These are phyloP conservation scores for Pogonophryne albipinna DNA, from an alignment of 2,797 vertebrate genomes.

Conservation along the genomic window DNA sequence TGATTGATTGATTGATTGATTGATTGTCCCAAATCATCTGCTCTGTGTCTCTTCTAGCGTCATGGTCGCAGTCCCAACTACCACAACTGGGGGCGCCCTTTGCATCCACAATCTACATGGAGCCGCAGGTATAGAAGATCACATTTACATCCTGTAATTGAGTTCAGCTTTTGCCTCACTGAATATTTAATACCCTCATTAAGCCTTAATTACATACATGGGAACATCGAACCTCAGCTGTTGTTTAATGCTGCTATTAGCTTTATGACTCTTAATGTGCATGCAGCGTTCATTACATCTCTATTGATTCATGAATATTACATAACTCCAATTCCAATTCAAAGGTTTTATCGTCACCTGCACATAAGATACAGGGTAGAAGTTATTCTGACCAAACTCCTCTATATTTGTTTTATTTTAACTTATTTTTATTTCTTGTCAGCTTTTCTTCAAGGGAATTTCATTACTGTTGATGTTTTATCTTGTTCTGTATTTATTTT, in stretches of 20 bases:
- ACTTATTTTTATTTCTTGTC: too few relatives aligned
- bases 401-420: too few relatives aligned
- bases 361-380: too few relatives aligned
- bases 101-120: conserved; percentile 82
- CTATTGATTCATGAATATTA: background rate
- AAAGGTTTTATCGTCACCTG: too few relatives aligned
- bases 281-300: background rate
- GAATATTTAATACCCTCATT: conserved; percentile 39
- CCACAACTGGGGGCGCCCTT: conserved; percentile 90
- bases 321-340: too few relatives aligned
- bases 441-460: too few relatives aligned
- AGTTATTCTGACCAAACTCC: too few relatives aligned
- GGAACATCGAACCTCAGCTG: background rate
- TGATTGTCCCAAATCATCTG: too few relatives aligned
- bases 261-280: background rate
- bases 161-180: conserved; percentile 20
- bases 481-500: too few relatives aligned
- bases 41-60: conserved; percentile 68
- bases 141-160: conserved; percentile 1
- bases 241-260: conserved; percentile 25
- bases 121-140: conserved; percentile 85
- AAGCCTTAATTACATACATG: conserved; percentile 8
- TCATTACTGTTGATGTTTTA: too few relatives aligned
- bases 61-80: conserved; percentile 88
- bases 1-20: too few relatives aligned